These are phyloP conservation scores for Cartodere bifasciata DNA, from an alignment of 2,888 invertebrate species.

Conservation along the genomic window DNA sequence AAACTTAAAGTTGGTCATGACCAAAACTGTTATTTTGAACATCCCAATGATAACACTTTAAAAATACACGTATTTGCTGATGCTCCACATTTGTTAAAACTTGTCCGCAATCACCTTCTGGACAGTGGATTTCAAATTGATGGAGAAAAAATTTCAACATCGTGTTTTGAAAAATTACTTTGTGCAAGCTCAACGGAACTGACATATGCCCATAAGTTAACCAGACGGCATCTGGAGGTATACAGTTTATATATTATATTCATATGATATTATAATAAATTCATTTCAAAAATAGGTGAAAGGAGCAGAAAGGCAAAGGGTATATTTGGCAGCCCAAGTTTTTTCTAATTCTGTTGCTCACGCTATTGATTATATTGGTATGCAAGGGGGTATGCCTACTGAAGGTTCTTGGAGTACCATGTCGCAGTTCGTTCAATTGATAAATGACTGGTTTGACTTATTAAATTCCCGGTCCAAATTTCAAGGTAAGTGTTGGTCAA, in stretches of 20 bases:
- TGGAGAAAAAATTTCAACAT: conserved; percentile 7
- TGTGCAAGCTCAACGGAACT: conserved; percentile 13
- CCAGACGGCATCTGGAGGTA: conserved; percentile 15
- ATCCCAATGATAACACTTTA: conserved; percentile 14
- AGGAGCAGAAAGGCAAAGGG: conserved; percentile 17
- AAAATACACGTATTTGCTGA: conserved; percentile 17
- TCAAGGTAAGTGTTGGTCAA: too few species aligned
- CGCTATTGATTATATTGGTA: conserved; percentile 13
- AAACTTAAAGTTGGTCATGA: conserved; percentile 13
- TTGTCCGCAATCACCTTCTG: conserved; percentile 16
- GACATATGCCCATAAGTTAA: conserved; percentile 16
- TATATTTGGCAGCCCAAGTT: conserved; percentile 15
- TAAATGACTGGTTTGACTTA: conserved; percentile 20
- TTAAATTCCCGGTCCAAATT: conserved; percentile 16
- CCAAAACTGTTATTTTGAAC: conserved; percentile 13
- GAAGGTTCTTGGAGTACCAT: conserved; percentile 8
- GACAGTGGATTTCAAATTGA: conserved; percentile 13
- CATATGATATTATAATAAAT: too few species aligned
- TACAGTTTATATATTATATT: too few species aligned
- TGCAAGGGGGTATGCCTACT: conserved; percentile 11
- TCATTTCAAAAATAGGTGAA: too few species aligned
- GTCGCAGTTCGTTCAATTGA: conserved; percentile 11
- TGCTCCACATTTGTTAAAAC: conserved; percentile 17
- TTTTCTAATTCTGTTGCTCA: conserved; percentile 14
- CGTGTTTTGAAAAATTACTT: conserved; percentile 12